phyloP scores from a whole-genome alignment of 2,888 invertebrate genomes.

The Didymodactylos carnosus region DNA sequence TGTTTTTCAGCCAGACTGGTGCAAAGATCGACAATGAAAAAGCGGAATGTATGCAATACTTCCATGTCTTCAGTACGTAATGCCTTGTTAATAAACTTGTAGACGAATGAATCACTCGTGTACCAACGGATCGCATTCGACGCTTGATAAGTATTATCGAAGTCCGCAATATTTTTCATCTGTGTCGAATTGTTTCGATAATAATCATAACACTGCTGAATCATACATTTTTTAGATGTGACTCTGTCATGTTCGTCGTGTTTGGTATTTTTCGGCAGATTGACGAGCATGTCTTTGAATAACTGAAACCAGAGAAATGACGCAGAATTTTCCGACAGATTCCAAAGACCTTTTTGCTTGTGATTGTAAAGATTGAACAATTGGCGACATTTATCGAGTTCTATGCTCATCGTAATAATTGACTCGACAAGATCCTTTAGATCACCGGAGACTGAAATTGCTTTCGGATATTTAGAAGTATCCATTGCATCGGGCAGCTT shows the following conservation, averaged over 20 bases:
- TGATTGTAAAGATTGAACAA: background rate
- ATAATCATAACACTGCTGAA: background rate
- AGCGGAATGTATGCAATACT: background rate
- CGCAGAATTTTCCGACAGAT: background rate
- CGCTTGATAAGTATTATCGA: background rate
- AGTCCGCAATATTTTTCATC: background rate
- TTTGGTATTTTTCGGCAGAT: background rate
- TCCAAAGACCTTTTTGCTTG: conserved; percentile 1
- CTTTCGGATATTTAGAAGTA: too few relatives aligned
- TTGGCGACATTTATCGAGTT: background rate
- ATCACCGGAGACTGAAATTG: background rate
- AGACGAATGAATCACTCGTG: background rate
- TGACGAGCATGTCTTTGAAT: background rate
- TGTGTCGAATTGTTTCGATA: background rate
- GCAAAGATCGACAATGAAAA: background rate
- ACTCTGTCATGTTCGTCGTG: too few relatives aligned
- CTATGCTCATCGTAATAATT: background rate
- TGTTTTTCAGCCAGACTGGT: background rate
- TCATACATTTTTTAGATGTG: background rate
- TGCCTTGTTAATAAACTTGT: background rate
- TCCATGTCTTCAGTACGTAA: background rate
- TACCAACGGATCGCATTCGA: background rate
- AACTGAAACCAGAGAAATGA: background rate
- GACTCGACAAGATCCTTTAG: background rate
- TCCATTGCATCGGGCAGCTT: too few relatives aligned